Percentiles rank a stretch among this genome's conserved stretches.
Conservation (phyloP, 1,140 invertebrate species). For the Drosophila athabasca region DNA sequence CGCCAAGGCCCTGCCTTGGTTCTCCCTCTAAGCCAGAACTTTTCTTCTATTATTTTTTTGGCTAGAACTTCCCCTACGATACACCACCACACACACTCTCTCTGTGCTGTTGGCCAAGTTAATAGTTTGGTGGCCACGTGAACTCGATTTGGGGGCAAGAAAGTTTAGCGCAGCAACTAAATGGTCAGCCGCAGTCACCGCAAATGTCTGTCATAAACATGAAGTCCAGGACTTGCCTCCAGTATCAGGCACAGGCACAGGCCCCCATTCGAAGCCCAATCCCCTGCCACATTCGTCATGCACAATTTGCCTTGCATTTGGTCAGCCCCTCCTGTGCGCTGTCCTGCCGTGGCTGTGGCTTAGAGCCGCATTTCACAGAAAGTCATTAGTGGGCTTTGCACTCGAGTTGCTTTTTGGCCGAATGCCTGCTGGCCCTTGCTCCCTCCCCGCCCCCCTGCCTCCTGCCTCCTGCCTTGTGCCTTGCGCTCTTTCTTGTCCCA, state of each 20-base stretch:
- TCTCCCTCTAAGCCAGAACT: conserved; percentile 33
- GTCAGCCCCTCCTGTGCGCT: conserved; percentile 18
- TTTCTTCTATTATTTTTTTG: conserved; percentile 33
- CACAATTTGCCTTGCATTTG: conserved; percentile 76
- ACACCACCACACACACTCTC: not conserved
- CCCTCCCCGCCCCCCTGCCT: too few relatives aligned
- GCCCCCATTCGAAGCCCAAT: not conserved
- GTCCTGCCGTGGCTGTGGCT: conserved; percentile 32
- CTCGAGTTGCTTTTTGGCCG: conserved; percentile 65
- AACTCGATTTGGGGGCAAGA: conserved; percentile 68
- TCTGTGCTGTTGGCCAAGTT: conserved; percentile 32
- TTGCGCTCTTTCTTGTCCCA: conserved; percentile 4
- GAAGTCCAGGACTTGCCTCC: conserved; percentile 1
- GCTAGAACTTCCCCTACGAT: not conserved
- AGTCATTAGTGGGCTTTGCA: conserved; percentile 78
- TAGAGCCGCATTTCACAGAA: conserved; percentile 69
- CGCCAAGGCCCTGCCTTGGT: conserved; percentile 17
- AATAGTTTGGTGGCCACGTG: conserved; percentile 73
- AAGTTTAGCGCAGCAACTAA: conserved; percentile 59
- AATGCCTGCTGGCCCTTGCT: conserved; percentile 49
- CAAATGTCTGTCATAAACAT: conserved; percentile 79
- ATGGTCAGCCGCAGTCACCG: conserved; percentile 70
- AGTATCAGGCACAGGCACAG: not conserved
- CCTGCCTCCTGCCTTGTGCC: not conserved
- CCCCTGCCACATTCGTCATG: conserved; percentile 77